These are phyloP conservation scores for Macrostomum cliftonense DNA, from an alignment of 2,888 invertebrate species.

Conservation along the genomic window DNA sequence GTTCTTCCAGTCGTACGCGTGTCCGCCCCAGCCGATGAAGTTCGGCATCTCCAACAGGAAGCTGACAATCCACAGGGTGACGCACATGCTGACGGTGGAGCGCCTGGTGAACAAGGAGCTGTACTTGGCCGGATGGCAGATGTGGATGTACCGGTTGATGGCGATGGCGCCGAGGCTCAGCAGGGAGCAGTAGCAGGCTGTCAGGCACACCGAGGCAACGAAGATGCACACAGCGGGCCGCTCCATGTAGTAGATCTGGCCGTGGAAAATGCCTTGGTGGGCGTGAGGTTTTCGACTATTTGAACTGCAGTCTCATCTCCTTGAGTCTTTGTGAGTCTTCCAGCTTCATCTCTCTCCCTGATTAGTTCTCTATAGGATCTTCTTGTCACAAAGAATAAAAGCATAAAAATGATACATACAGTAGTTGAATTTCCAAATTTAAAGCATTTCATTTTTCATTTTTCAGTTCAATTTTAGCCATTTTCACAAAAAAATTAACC, in stretches of 20 bases:
- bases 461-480: too few relatives aligned
- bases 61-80: not conserved
- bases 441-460: too few relatives aligned
- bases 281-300: too few relatives aligned
- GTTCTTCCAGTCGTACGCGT: conserved; percentile 23
- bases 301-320: too few relatives aligned
- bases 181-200: conserved; percentile 13
- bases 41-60: conserved; percentile 23
- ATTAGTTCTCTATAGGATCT: too few relatives aligned
- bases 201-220: conserved; percentile 20
- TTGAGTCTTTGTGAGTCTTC: too few relatives aligned
- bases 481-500: too few relatives aligned
- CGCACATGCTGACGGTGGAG: not conserved
- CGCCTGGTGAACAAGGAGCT: conserved; percentile 6
- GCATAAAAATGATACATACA: too few relatives aligned
- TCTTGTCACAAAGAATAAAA: too few relatives aligned
- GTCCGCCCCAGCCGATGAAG: conserved; percentile 24
- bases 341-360: too few relatives aligned
- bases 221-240: conserved; percentile 17
- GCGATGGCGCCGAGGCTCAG: conserved; percentile 28
- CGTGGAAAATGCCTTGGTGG: conserved; percentile 21
- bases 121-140: conserved; percentile 19
- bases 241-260: conserved; percentile 21
- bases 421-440: too few relatives aligned
- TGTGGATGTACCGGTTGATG: conserved; percentile 26